Base-by-base conservation (phyloP, 1,140 invertebrate species). In the Leptinotarsa texana region DNA sequence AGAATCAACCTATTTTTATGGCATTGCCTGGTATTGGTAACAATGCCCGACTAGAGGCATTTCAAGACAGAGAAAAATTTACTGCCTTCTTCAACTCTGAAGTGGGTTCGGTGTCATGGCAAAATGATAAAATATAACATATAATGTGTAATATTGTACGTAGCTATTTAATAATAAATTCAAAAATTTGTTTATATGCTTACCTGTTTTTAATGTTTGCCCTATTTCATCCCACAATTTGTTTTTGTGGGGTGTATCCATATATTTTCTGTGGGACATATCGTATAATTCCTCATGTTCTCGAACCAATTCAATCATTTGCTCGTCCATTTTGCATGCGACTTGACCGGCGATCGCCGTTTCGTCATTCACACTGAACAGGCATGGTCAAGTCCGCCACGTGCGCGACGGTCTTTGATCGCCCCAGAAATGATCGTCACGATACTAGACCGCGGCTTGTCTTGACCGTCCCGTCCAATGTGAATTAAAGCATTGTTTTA, bases 21-120 rank as follows among this genome's bases (percentile, higher is more conserved):
- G 57, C 17, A 17, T 62, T 62, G 57, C 57, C 57, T 62, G 57
- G 57, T n/a, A 17, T 62, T 62, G 57, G 57, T 17, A n/a, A 62
- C 61, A 62, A 62, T 21, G 61, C 13, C 21, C 61, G 61, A 8
- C 21, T 13, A 13, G 6, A n/a, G 11, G 61, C 61, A 62, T 62
- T 62, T 62, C 17, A 62, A n/a, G 13, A 13, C 21, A 62, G 61
- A 62, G 61, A 62, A 62, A 62, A 62, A 62, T 62, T 13, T 62
- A 13, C 17, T n/a, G 61, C 17, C 13, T 62, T n/a, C 61, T 62
- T n/a, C 17, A 62, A 62, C 8, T 62, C 11, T 18, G 61, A 13
- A 62, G 21, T 18, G 17, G 61, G 61, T 18, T 62, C 13, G 17
- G 11, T 62, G 11, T 21, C 61, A 18, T 62, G 61, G 17, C 61